Evolutionary conservation across 2,888 invertebrate species (phyloP).

Genomic region (Cataglyphis altisquamis): DNA sequence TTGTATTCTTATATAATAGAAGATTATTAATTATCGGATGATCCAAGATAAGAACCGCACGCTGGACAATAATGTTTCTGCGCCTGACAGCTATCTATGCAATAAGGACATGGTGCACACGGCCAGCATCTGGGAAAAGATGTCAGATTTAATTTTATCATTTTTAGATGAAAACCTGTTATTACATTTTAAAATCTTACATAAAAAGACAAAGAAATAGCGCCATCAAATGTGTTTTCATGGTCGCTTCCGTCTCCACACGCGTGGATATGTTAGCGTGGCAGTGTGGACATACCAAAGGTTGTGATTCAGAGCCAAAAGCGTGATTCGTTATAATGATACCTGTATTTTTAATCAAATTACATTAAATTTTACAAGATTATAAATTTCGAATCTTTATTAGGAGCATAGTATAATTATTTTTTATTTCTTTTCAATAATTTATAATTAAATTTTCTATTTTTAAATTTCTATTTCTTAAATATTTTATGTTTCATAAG

Average conservation of each 20-base stretch:
- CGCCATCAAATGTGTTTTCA: conserved; percentile 87
- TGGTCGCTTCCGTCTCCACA: conserved; percentile 84
- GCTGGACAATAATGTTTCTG: conserved; percentile 87
- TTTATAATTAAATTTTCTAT: too few relatives aligned
- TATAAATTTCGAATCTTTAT: neutral
- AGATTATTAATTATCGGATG: conserved; percentile 74
- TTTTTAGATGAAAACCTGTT: neutral
- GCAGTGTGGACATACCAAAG: conserved; percentile 86
- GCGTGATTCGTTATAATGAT: conserved; percentile 62
- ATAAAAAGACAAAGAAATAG: conserved; percentile 86
- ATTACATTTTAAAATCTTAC: conserved; percentile 79
- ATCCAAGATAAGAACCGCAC: conserved; percentile 86
- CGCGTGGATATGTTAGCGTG: conserved; percentile 85
- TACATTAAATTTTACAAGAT: neutral
- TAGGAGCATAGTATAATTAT: neutral
- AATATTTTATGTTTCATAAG: too few relatives aligned
- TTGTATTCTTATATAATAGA: neutral
- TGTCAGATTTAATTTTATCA: neutral
- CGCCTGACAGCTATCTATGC: conserved; percentile 85
- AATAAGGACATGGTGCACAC: conserved; percentile 86
- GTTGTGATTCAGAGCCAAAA: conserved; percentile 84
- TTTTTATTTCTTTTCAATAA: neutral
- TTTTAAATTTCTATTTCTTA: too few relatives aligned
- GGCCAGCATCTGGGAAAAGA: conserved; percentile 84
- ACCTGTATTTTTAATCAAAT: conserved; percentile 60